Percentiles rank a stretch among this genome's conserved stretches.
Evolutionary conservation across 1,140 invertebrate genomes (phyloP).

Genomic region (Lerema accius): DNA sequence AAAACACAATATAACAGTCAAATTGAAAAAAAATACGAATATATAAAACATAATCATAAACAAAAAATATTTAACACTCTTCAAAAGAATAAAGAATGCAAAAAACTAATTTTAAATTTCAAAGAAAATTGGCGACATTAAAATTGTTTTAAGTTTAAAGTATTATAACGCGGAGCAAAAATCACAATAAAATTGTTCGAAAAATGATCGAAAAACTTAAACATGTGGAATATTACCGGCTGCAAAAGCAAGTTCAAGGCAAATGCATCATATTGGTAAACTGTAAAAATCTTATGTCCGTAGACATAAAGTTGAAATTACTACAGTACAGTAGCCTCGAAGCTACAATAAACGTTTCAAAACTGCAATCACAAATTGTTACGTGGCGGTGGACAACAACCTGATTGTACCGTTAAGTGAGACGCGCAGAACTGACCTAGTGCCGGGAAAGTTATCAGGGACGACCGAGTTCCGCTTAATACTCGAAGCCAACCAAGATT

Average conservation of each 20-base stretch:
- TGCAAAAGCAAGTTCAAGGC: slow-evolving; percentile 63
- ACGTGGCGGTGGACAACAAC: slow-evolving; percentile 73
- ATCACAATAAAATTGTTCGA: slow-evolving; percentile 32
- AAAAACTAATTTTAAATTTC: slow-evolving; percentile 9
- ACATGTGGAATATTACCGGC: slow-evolving; percentile 37
- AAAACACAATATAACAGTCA: neutral
- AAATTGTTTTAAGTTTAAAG: neutral
- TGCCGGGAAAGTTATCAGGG: slow-evolving; percentile 77
- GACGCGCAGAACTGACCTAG: slow-evolving; percentile 79
- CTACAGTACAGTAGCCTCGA: slow-evolving; percentile 27
- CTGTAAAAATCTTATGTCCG: slow-evolving; percentile 31
- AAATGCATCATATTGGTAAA: slow-evolving; percentile 24
- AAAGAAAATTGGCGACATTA: neutral
- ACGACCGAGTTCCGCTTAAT: slow-evolving; percentile 65
- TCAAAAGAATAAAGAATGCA: slow-evolving; percentile 4
- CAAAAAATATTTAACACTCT: neutral
- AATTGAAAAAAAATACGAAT: neutral
- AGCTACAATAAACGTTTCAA: slow-evolving; percentile 67
- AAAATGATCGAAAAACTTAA: slow-evolving; percentile 36
- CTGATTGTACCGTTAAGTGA: slow-evolving; percentile 80
- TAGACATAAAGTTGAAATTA: slow-evolving; percentile 50
- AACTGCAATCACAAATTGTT: slow-evolving; percentile 77
- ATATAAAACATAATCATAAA: neutral
- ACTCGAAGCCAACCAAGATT: slow-evolving; percentile 40
- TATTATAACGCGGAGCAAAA: slow-evolving; percentile 1